Percentiles rank a stretch among this genome's conserved stretches.
phyloP scores from a whole-genome alignment of 2,113 vertebrate genomes.

The Prietella phreatophila region DNA sequence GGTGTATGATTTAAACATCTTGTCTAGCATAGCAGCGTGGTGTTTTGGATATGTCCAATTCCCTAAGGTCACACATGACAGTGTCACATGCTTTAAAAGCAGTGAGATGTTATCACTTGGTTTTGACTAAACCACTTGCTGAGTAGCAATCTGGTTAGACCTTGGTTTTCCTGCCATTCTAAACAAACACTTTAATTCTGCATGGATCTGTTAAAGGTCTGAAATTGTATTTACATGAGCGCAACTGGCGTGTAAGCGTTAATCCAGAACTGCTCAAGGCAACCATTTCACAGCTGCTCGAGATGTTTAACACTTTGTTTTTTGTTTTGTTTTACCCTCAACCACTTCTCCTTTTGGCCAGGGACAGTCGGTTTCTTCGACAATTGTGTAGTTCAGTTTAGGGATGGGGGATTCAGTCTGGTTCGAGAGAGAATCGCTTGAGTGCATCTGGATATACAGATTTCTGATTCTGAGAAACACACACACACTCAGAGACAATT shows the following conservation, averaged over 20 bases:
- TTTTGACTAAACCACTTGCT: not conserved
- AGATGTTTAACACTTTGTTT: not conserved
- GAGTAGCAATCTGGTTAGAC: not conserved
- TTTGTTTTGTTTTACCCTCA: too few species aligned
- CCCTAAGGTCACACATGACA: not conserved
- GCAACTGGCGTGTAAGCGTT: not conserved
- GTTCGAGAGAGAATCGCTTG: not conserved
- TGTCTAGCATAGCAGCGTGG: not conserved
- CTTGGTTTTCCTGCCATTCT: not conserved
- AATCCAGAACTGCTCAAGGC: not conserved
- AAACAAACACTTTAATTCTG: not conserved
- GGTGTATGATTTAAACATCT: not conserved
- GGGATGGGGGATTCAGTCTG: slow-evolving; percentile 18
- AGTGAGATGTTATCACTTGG: not conserved
- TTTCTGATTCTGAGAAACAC: not conserved
- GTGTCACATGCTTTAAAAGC: not conserved
- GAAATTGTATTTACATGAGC: not conserved
- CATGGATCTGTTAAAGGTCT: not conserved
- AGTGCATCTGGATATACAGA: not conserved
- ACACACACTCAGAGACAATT: not conserved
- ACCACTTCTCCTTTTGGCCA: not conserved
- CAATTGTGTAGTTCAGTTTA: slow-evolving; percentile 5
- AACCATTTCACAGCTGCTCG: slow-evolving; percentile 6
- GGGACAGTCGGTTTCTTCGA: slow-evolving; percentile 29
- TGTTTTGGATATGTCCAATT: not conserved